A percentile compares a stretch with the other conserved stretches of the same genome.
Evolutionary conservation across 2,888 invertebrate species (phyloP).

Genomic region (Agrochola macilenta): DNA sequence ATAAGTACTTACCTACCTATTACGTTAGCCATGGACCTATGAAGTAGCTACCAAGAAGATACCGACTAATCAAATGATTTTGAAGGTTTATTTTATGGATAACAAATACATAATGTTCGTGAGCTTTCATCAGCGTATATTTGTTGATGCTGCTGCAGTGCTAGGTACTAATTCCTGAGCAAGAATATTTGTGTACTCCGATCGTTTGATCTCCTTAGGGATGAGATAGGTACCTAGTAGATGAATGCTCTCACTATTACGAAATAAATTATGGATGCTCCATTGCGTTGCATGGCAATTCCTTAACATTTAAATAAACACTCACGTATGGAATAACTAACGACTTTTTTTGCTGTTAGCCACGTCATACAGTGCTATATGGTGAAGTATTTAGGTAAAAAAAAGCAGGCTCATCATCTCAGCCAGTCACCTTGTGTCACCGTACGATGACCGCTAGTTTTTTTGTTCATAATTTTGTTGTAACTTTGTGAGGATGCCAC

Average conservation of each 20-base stretch:
- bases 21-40: neutral
- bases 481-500: neutral
- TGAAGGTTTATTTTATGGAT: neutral
- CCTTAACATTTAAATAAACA: constrained; percentile 2
- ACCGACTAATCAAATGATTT: neutral
- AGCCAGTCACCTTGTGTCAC: constrained; percentile 63
- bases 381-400: constrained; percentile 20
- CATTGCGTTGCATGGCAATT: neutral
- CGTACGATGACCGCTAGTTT: constrained; percentile 54
- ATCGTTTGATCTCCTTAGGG: neutral
- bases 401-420: constrained; percentile 53
- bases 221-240: neutral
- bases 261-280: neutral
- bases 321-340: constrained; percentile 1
- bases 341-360: constrained; percentile 1
- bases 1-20: neutral
- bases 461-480: constrained; percentile 24
- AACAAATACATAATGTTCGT: neutral
- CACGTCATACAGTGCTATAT: constrained; percentile 9
- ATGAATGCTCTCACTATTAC: neutral
- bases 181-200: neutral
- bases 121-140: neutral
- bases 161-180: neutral
- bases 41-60: neutral
- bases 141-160: neutral